Base-by-base conservation (phyloP, 2,113 vertebrate genomes). In the Ariopsis seemanni region DNA sequence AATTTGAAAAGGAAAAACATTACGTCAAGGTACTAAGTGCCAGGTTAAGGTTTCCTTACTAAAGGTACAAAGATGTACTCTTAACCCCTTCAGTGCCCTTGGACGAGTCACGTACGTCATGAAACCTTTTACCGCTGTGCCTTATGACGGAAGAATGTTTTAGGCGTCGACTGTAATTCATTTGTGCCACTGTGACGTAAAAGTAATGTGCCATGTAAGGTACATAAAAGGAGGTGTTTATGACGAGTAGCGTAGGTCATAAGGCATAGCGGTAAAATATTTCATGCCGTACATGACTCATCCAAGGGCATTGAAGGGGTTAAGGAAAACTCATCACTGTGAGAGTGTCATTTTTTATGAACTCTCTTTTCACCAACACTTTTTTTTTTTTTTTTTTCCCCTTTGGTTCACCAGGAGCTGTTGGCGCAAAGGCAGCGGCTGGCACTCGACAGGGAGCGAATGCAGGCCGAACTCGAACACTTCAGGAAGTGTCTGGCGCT, bases 381-480 rank as follows among this genome's bases (percentile, higher is more conserved):
- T 11, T 65, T 60, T 57, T 12, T 20, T n/a, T 18, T 55, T 55
- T 12, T 27, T 0, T 1, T 7, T 81, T 48, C 63, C 12, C 84
- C 34, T 27, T 18, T n/a, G 7, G 12, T 42, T 72, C 6, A 34
- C 7, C 90, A 99, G 98, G 98, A 99, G 88, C 90, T 99, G 90
- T 94, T 97, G 95, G 96, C 90, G 88, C 98, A 99, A 96, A 97
- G 97, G 91, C 98, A 99, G 95, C 98, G 97, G 95, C 93, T 98
- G 86, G 96, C 97, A 0, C 94, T 96, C 0, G 98, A 99, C 90
- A 93, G 97, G 87, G 98, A 99, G 92, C 96, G 97, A 91, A 96
- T 99, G 93, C 97, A 99, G 94, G 97, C 97, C 0, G 97, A 99
- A 95, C 96, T 99, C 94, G 98, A 99, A 94, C 98, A 99, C 96